Base-by-base conservation (phyloP, 2,113 vertebrate genomes). In the Limanda limanda region DNA sequence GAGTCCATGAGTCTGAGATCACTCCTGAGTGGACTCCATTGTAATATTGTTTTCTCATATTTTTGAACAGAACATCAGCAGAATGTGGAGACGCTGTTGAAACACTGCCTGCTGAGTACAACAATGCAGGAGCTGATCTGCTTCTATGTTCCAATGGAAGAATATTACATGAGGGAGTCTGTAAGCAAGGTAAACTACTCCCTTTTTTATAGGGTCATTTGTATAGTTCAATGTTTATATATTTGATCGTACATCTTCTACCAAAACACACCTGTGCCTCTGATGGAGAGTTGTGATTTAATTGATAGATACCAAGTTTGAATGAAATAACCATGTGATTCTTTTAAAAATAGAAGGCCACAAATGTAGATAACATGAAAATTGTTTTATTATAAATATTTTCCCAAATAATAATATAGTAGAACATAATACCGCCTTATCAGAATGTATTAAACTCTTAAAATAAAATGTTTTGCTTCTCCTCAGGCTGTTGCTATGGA, bases 101-200 rank as follows among this genome's bases (percentile, higher is more conserved):
- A 98, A 84, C 95, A 97, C 84, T 99, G 98, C 56, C 80, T 96
- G 4, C 88, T 99, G 87, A 98, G 97, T 89, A 93, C 95, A 24
- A 96, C 93, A 65, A 98, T 99, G 97, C 98, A 99, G 86, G 98
- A 99, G 86, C 93, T 99, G 77, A 99, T 99, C 70, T 97, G 98
- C 57, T 97, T 95, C 63, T 99, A 99, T 65, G 96, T 99, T 85
- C 98, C 98, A 61, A 99, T 99, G 98, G 98, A 99, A 84, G 96
- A 99, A 77, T 99, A 97, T 84, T 99, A 98, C 94, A 99, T 99
- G 98, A 96, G 97, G 68, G 98, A 99, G 88, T 97, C 96, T 0
- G 98, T 99, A 69, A 98, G 96, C 90, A 99, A 99, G 97, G 98
- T 99, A 31, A 31, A 87, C 23, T 13, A 23, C 20, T 52, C 25